Evolutionary conservation across 2,888 invertebrate species (phyloP), one percentile per base, ranked within the genome.

Genomic region (Carpatolechia fugitivella): DNA sequence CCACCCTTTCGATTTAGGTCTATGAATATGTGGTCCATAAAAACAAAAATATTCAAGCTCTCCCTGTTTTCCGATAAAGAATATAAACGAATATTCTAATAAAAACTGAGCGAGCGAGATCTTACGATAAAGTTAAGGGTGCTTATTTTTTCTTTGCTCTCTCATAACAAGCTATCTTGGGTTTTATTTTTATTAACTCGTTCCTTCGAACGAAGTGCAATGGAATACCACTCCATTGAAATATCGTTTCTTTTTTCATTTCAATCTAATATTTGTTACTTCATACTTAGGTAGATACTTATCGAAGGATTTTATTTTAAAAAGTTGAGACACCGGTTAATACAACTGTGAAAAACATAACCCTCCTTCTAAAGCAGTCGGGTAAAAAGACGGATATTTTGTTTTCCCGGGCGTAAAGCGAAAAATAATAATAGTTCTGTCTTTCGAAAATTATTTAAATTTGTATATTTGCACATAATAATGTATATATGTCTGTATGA

Each of bases 171-270:
- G 44, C 44, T 29, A 13, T 44, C 20, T 20, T 11, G 44, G 44
- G 44, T 29, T 44, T n/a, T 44, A n/a, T 44, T 44, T 49, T 44
- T 44, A 44, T 44, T 44, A 44, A n/a, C 5, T 24, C 24, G 18
- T 3, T 20, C 5, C 20, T 29, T 18, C 20, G 16, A 18, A 40
- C 13, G 18, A 10, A 7, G 24, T 24, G n/a, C 33, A n/a, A n/a
- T 13, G 44, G 44, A 44, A 44, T 44, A 44, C 13, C n/a, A 44
- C 24, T 44, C 44, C 24, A 13, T 29, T 24, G 24, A 44, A 44
- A 44, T 44, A 44, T 44, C 44, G 13, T 1, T 3, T 44, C 24
- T 20, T 10, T 40, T 18, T 40, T 10, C 18, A 18, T 40, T 40
- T 10, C 40, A 40, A 14, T 36, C n/a, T n/a, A n/a, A n/a, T n/a